Conservation (phyloP, 2,888 invertebrate genomes). For the Netelia inedita region DNA sequence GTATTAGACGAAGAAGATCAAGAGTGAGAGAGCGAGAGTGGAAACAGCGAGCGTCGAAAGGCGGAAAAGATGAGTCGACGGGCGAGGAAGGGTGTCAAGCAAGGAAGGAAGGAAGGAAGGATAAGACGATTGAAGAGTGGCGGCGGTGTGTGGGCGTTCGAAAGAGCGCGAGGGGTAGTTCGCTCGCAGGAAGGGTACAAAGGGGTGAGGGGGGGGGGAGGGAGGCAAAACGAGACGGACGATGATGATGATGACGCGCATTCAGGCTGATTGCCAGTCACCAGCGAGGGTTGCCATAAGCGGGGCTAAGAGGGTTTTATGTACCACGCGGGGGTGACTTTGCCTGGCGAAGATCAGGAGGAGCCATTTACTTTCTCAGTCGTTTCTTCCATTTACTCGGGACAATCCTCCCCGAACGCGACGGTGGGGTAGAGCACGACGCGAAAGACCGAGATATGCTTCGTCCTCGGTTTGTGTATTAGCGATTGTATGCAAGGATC, state of each 20-base stretch:
- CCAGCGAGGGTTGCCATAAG: slow-evolving; percentile 57
- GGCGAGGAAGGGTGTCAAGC: slow-evolving; percentile 50
- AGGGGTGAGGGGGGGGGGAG: neutral
- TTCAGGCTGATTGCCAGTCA: slow-evolving; percentile 76
- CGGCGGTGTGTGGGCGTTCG: slow-evolving; percentile 9
- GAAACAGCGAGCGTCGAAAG: slow-evolving; percentile 49
- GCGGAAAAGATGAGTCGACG: slow-evolving; percentile 50
- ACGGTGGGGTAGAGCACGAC: slow-evolving; percentile 6
- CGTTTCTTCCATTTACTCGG: slow-evolving; percentile 69
- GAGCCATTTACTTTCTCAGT: slow-evolving; percentile 71
- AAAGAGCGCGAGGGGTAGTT: slow-evolving; percentile 15
- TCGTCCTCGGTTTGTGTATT: slow-evolving; percentile 46
- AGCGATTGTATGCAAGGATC: slow-evolving; percentile 59
- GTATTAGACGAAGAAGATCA: slow-evolving; percentile 51
- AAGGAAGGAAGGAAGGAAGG: slow-evolving; percentile 48
- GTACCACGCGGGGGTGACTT: slow-evolving; percentile 44
- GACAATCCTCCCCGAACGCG: neutral
- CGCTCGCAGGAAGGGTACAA: neutral
- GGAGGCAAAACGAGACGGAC: slow-evolving; percentile 61
- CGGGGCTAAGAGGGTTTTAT: slow-evolving; percentile 62
- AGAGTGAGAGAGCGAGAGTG: slow-evolving; percentile 46
- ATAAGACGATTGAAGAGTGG: slow-evolving; percentile 59
- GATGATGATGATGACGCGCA: slow-evolving; percentile 76
- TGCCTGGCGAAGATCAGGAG: slow-evolving; percentile 54
- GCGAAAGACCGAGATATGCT: slow-evolving; percentile 28